A percentile compares a stretch with the other conserved stretches of the same genome.
Conservation (phyloP, 2,888 invertebrate species). For the Homarus gammarus region DNA sequence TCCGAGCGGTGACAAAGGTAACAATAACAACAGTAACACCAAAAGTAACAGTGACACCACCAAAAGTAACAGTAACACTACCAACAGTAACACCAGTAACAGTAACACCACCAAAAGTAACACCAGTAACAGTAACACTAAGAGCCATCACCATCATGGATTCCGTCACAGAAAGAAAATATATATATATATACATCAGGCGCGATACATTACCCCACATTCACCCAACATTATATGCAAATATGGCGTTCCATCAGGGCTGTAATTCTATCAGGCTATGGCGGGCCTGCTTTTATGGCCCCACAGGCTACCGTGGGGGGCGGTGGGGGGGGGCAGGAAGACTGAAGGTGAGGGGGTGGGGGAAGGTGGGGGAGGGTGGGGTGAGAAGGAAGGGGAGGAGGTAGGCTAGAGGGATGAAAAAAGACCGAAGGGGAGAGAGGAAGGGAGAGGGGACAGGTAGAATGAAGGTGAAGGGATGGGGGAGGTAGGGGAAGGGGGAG, state of each 20-base stretch:
- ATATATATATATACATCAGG: too few relatives aligned
- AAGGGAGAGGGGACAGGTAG: neutral
- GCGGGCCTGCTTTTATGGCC: slow-evolving; percentile 6
- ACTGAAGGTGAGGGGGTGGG: neutral
- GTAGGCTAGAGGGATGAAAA: neutral
- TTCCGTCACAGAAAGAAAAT: neutral
- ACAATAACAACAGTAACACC: neutral
- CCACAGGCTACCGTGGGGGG: neutral
- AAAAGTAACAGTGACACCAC: too few relatives aligned
- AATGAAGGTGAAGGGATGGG: neutral
- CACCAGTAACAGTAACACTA: neutral
- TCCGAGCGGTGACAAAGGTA: too few relatives aligned
- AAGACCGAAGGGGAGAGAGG: neutral
- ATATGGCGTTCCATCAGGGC: slow-evolving; percentile 22
- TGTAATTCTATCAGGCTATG: slow-evolving; percentile 46
- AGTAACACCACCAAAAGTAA: neutral
- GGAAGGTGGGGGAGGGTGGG: neutral
- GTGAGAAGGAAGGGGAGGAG: neutral
- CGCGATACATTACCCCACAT: slow-evolving; percentile 38
- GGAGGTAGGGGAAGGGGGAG: neutral
- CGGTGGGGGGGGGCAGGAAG: neutral
- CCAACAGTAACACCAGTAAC: too few relatives aligned
- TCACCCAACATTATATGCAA: slow-evolving; percentile 41
- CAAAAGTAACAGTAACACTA: neutral
- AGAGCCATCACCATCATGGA: neutral